Base-by-base conservation (phyloP, 2,113 vertebrate species). In the Saguinus imperator region DNA sequence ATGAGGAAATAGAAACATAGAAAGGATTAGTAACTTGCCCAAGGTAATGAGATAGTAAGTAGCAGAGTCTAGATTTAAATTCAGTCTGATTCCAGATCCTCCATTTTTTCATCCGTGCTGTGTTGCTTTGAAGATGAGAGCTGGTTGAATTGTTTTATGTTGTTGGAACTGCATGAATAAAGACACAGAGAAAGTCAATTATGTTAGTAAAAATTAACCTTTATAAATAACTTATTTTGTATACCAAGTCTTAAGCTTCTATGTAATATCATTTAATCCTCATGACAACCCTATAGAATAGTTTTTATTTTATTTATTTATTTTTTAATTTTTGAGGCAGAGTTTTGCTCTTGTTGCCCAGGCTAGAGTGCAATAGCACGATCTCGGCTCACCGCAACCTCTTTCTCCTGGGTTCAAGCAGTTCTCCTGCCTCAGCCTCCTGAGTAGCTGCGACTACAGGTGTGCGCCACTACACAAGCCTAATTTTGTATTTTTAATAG, bases 1-100 rank as follows among this genome's bases (percentile, higher is more conserved):
- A 93, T 81, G 64, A 96, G 72, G 70, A 95, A 94, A 97, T 72
- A 87, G 73, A 45, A 64, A 8, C 45, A 89, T 50, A 90, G 75
- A 92, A n/a, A 96, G 72, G 68, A 82, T 94, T 91, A 97, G 68
- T 97, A 96, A 95, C 37, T 95, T 96, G 73, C 57, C 87, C 57
- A 92, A 92, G 29, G 70, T 94, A 87, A 72, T 89, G 94, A 95
- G 73, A 89, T 95, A 93, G 50, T 64, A 94, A 87, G 80, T 92
- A 94, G 80, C 80, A 82, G 79, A 89, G 90, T 86, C 50, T 85
- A 96, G 87, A 82, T 75, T 95, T 95, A 96, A 96, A 93, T 96
- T 37, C 27, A 93, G 43, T 93, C 52, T 90, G 75, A 87, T 48
- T 92, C 57, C 20, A 89, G 82, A 88, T 6, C 27, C 68, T 93